These are phyloP conservation scores for Onthophagus taurus DNA, from an alignment of 1,140 invertebrate genomes.

Conservation along the genomic window DNA sequence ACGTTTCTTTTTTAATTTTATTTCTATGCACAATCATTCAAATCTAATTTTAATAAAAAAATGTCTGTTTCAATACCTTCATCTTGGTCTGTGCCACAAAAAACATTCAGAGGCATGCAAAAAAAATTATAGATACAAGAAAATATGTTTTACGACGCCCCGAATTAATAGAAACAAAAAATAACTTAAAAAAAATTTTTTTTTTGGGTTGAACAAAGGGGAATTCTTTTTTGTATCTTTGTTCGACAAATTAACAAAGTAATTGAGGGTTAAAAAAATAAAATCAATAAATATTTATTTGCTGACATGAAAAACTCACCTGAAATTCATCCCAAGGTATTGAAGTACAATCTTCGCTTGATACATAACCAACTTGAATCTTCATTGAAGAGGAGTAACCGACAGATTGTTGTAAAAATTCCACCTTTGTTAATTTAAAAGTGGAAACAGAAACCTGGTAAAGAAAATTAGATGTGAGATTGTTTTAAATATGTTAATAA, in stretches of 20 bases:
- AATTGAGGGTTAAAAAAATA: background rate
- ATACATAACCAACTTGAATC: conserved; percentile 65
- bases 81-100: conserved; percentile 51
- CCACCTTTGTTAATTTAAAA: conserved; percentile 71
- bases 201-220: background rate
- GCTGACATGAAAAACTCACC: conserved; percentile 56
- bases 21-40: conserved; percentile 7
- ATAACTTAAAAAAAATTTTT: conserved; percentile 5
- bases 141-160: conserved; percentile 28
- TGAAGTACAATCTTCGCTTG: conserved; percentile 70
- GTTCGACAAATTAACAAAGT: conserved; percentile 6
- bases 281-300: conserved; percentile 7
- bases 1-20: too few relatives aligned
- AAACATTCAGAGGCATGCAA: conserved; percentile 53
- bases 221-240: conserved; percentile 1
- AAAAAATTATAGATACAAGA: conserved; percentile 43
- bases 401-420: conserved; percentile 71
- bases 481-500: background rate
- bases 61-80: conserved; percentile 45
- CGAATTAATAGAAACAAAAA: conserved; percentile 3
- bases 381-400: conserved; percentile 64
- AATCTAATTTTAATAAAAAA: conserved; percentile 15
- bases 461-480: conserved; percentile 17
- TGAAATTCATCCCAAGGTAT: conserved; percentile 93
- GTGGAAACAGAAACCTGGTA: conserved; percentile 70